Evolutionary conservation across 2,113 vertebrate species (phyloP).

Genomic region (Petrocephalus zakoni): DNA sequence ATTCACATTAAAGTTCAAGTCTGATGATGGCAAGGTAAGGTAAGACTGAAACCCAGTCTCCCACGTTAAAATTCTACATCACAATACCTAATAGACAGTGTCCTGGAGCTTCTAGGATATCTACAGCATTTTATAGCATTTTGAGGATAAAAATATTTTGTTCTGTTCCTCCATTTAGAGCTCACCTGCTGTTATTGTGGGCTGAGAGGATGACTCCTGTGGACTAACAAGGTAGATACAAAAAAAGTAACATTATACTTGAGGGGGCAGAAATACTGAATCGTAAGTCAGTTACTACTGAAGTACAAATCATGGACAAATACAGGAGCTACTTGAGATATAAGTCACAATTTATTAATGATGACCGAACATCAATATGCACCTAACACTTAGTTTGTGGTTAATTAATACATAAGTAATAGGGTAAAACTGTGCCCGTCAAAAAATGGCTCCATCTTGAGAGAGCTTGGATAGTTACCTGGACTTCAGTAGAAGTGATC

Average conservation of each 20-base stretch:
- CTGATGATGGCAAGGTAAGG: not conserved
- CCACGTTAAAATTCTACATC: not conserved
- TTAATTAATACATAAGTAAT: not conserved
- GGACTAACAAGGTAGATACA: not conserved
- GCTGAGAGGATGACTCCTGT: not conserved
- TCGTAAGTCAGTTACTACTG: not conserved
- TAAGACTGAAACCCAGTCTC: not conserved
- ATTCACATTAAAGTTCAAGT: not conserved
- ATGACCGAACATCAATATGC: not conserved
- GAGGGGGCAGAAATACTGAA: not conserved
- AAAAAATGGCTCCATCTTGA: not conserved
- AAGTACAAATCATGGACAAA: not conserved
- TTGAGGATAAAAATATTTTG: slow-evolving; percentile 13
- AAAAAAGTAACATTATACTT: not conserved
- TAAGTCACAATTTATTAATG: not conserved
- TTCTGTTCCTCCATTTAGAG: not conserved
- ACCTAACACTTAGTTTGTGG: not conserved
- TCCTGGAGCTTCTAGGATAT: not conserved
- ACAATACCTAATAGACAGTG: not conserved
- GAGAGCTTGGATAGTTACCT: not conserved
- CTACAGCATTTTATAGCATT: not conserved
- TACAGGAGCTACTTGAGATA: not conserved
- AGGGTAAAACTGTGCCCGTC: too few relatives aligned
- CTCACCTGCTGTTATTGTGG: not conserved
- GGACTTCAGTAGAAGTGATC: too few relatives aligned